Evolutionary conservation across 2,888 invertebrate species (phyloP), one percentile per base, ranked within the genome.

Genomic region (Apeira syringaria): DNA sequence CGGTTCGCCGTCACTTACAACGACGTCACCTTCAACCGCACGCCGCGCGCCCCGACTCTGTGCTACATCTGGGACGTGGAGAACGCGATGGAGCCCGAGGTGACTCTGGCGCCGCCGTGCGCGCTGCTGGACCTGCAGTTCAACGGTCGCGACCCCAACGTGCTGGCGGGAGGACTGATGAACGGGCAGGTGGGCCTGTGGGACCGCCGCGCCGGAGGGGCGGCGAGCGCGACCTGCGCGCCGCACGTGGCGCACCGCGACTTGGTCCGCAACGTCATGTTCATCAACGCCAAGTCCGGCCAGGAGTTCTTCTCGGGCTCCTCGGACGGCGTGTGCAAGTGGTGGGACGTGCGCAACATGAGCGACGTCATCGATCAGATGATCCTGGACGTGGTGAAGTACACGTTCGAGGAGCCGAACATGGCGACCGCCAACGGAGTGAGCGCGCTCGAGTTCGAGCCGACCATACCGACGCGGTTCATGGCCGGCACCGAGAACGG

Each of bases 281-380:
- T 98, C 95, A 94, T 97, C 42, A 95, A 96, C 72, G 96, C 97
- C 0, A 99, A 99, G 84, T 95, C 96, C 0, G 97, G 97, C 0
- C 94, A 94, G 0, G 98, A 99, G 74, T 98, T 98, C 73, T 98
- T 98, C 82, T 97, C 98, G 0, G 92, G 95, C 0, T 95, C 97
- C 0, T 94, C 96, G 1, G 98, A 99, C 76, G 98, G 98, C 0
- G 94, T 94, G 77, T 93, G 95, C 33, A 92, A 94, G 72, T 95
- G 95, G 95, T 95, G 95, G 95, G 95, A 95, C 74, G 89, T 91
- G 6, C 87, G 95, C 18, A 92, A 93, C 61, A 73, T 95, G 50
- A 77, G 78, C n/a, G 91, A 92, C 57, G 93, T 93, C 4, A 88
- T 91, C 5, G 94, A 94, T 47, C 91, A 91, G 53, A 82, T 95